A percentile compares a stretch with the other conserved stretches of the same genome.
Conservation (phyloP, 2,797 vertebrate genomes). For the Clarias fuscus region DNA sequence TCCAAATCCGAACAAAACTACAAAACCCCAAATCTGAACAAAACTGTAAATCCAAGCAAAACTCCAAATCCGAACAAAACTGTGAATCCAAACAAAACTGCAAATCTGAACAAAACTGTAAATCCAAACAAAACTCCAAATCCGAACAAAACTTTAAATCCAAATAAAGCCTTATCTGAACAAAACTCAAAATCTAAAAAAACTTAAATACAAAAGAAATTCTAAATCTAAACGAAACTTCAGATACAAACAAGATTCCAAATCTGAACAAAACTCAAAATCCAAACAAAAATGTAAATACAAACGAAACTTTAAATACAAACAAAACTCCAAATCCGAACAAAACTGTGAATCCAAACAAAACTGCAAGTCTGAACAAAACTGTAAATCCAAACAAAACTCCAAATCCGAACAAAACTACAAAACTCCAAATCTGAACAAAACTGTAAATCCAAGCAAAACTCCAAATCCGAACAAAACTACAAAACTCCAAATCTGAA, state of each 20-base stretch:
- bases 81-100: neutral
- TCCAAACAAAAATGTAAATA: neutral
- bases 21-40: neutral
- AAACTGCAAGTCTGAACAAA: too few relatives aligned
- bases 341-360: neutral
- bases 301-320: too few relatives aligned
- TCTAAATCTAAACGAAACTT: too few relatives aligned
- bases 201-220: too few relatives aligned
- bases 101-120: neutral
- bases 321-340: neutral
- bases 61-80: neutral
- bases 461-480: too few relatives aligned
- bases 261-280: neutral
- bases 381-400: neutral
- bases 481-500: neutral
- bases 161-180: neutral
- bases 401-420: neutral
- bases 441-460: too few relatives aligned
- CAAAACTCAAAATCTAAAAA: too few relatives aligned
- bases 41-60: neutral
- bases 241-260: too few relatives aligned
- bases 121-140: neutral
- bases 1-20: neutral
- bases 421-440: neutral
- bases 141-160: too few relatives aligned